Base-by-base conservation (phyloP, 2,888 invertebrate genomes). In the Campoplex capitator region DNA sequence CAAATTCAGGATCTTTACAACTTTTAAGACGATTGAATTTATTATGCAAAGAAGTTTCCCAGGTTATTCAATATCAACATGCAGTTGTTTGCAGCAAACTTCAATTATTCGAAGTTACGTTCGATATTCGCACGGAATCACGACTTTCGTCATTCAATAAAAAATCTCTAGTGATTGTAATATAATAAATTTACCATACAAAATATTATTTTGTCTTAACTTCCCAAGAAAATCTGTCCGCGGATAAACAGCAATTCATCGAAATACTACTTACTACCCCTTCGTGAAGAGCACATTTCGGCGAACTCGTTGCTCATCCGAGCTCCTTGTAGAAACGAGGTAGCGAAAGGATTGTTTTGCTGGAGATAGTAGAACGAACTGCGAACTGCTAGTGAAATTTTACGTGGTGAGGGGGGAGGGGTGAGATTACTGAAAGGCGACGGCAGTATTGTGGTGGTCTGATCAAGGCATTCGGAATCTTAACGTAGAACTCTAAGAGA, bases 301-400 rank as follows among this genome's bases (percentile, higher is more conserved):
- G n/a, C 71, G 75, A 83, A 67, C 54, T 70, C 76, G 75, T 74
- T 71, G 42, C 75, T 79, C 80, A 76, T 45, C 71, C 54, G 28
- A 62, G 76, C 48, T 82, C 58, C 56, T 67, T 74, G 38, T 71
- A 54, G 84, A 82, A 84, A 80, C 71, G 84, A 67, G 84, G 84
- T 51, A 86, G 85, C 83, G 84, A 83, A 86, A 88, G 84, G 88
- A 88, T 88, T 88, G 88, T 88, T 86, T 86, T 81, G 88, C 73
- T 54, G 71, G 32, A 84, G 87, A 82, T 84, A 78, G 86, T 74
- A 83, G 78, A 73, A 83, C 32, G 76, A 88, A 79, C 73, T 82
- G 67, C 82, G 42, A 82, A 81, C 76, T 77, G 68, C 56, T 74
- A 75, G 62, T 77, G 83, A 71, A 86, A 88, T 88, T 79, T 71